Percentiles rank a stretch among this genome's conserved stretches.
Evolutionary conservation across 2,113 vertebrate genomes (phyloP).

Genomic region (Suricata suricatta): DNA sequence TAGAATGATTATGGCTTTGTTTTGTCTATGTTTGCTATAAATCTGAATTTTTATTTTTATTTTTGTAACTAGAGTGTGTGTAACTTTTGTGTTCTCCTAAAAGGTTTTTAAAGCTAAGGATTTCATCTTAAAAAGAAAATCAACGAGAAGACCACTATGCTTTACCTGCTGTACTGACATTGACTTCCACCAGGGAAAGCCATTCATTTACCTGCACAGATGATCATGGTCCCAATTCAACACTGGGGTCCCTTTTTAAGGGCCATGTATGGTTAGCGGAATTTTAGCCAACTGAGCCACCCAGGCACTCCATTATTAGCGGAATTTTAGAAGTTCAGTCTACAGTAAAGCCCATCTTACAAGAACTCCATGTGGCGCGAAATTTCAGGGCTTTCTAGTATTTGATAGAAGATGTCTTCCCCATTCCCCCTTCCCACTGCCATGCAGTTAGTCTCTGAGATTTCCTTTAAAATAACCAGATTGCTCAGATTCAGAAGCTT

Average conservation of each 20-base stretch:
- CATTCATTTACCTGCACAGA: neutral
- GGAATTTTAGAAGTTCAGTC: constrained; percentile 2
- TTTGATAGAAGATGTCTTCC: neutral
- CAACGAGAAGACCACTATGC: neutral
- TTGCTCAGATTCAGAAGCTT: neutral
- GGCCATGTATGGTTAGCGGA: neutral
- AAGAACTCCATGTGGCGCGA: neutral
- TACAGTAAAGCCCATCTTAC: neutral
- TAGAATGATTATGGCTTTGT: constrained; percentile 24
- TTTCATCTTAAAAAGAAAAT: neutral
- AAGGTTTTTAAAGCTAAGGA: constrained; percentile 39
- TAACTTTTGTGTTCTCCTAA: neutral
- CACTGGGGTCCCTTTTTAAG: neutral
- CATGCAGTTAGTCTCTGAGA: neutral
- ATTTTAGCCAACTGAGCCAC: neutral
- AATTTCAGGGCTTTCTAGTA: neutral
- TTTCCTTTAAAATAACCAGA: constrained; percentile 10
- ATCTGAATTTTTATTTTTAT: constrained; percentile 35
- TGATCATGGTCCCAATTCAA: neutral
- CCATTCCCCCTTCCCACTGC: neutral
- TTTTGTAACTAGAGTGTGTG: neutral
- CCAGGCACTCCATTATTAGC: neutral
- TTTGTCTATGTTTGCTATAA: constrained; percentile 39
- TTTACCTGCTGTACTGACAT: neutral
- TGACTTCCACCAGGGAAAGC: neutral